Percentiles rank a stretch among this genome's conserved stretches.
phyloP scores from a whole-genome alignment of 2,113 vertebrate genomes.

The Hippocampus comes region DNA sequence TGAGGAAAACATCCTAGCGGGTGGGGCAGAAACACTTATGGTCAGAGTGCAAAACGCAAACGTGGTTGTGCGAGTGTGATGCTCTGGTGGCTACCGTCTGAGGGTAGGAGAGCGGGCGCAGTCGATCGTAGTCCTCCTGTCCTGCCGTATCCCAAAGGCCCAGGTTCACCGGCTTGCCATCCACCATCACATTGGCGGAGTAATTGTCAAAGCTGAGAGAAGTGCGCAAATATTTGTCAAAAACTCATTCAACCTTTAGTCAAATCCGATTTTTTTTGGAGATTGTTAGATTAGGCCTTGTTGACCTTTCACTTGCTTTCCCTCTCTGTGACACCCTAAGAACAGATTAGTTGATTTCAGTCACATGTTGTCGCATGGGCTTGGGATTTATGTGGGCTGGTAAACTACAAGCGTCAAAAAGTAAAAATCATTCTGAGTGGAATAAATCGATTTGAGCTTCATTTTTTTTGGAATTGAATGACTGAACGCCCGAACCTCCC shows the following conservation, averaged over 20 bases:
- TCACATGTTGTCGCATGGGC: too few relatives aligned
- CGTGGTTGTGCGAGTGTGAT: not conserved
- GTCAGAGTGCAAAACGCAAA: slow-evolving; percentile 11
- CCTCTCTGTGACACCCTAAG: too few relatives aligned
- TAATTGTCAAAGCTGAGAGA: slow-evolving; percentile 90
- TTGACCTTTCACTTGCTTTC: too few relatives aligned
- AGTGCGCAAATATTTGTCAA: not conserved
- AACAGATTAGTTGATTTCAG: too few relatives aligned
- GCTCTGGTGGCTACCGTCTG: not conserved
- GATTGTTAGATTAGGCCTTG: too few relatives aligned
- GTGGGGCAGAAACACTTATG: slow-evolving; percentile 28
- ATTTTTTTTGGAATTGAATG: too few relatives aligned
- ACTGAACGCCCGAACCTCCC: too few relatives aligned
- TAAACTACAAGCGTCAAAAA: too few relatives aligned
- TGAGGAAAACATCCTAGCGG: slow-evolving; percentile 92
- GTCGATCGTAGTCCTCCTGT: slow-evolving; percentile 10
- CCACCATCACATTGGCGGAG: slow-evolving; percentile 98
- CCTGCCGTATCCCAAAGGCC: slow-evolving; percentile 9
- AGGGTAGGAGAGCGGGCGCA: slow-evolving; percentile 8
- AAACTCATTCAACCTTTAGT: not conserved
- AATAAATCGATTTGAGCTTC: too few relatives aligned
- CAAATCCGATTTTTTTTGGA: not conserved
- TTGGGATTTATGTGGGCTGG: too few relatives aligned
- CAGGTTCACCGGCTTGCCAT: slow-evolving; percentile 95
- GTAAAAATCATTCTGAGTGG: too few relatives aligned